Conservation (phyloP, 2,797 vertebrate genomes). For the Graptemys geographica region DNA sequence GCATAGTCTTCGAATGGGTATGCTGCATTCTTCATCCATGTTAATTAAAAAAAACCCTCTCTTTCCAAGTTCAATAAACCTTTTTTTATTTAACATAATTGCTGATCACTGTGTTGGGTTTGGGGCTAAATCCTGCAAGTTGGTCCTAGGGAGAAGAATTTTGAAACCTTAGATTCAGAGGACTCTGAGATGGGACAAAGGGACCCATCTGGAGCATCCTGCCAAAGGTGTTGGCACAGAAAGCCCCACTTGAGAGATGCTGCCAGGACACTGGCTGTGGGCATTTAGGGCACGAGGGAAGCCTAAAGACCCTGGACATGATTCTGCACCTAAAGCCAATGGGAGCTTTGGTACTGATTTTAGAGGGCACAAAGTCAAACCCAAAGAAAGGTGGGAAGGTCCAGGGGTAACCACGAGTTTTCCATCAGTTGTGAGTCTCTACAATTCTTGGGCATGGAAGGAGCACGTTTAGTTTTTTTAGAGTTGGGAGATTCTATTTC, state of each 20-base stretch:
- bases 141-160: background rate
- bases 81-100: background rate
- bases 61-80: slow-evolving; percentile 61
- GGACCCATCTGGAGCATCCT: background rate
- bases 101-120: background rate
- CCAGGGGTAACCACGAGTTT: background rate
- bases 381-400: accelerated
- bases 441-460: background rate
- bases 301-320: background rate
- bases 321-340: background rate
- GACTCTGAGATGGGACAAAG: slow-evolving; percentile 43
- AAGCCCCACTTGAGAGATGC: background rate
- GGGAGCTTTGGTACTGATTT: background rate
- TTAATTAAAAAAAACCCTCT: slow-evolving; percentile 45
- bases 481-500: background rate
- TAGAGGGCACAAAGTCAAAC: accelerated
- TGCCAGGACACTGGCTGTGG: slow-evolving; percentile 9
- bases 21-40: slow-evolving; percentile 17
- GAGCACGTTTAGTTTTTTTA: background rate
- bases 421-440: background rate
- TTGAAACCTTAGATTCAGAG: slow-evolving; percentile 52
- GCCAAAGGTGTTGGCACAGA: slow-evolving; percentile 23
- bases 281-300: background rate
- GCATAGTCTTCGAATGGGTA: slow-evolving; percentile 14
- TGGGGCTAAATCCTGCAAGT: background rate